phyloP scores from a whole-genome alignment of 1,140 invertebrate species.

The Drosophila sechellia region DNA sequence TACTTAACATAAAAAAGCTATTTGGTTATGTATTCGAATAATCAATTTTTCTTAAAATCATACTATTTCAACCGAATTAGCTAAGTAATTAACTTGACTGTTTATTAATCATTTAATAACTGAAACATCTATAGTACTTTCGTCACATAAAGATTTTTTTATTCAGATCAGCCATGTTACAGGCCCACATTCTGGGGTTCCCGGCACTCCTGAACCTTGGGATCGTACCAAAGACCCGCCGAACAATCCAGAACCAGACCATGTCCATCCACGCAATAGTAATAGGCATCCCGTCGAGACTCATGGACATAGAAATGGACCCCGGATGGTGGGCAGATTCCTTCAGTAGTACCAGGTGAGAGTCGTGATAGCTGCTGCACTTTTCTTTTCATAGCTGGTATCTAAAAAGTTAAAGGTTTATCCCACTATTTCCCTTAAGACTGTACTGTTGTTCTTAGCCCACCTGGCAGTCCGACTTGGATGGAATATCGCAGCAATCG shows the following conservation, averaged over 20 bases:
- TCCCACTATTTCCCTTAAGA: too few species aligned
- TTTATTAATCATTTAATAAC: too few species aligned
- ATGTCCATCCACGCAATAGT: slow-evolving; percentile 66
- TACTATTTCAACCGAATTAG: too few species aligned
- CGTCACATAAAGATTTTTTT: not conserved
- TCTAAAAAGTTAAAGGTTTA: slow-evolving; percentile 21
- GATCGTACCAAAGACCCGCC: slow-evolving; percentile 68
- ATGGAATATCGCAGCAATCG: slow-evolving; percentile 67
- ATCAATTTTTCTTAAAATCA: too few species aligned
- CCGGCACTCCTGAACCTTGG: slow-evolving; percentile 56
- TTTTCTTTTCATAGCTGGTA: slow-evolving; percentile 40
- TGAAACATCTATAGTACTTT: too few species aligned
- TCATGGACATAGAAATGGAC: slow-evolving; percentile 62
- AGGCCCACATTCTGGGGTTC: slow-evolving; percentile 30
- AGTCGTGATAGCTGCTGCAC: slow-evolving; percentile 26
- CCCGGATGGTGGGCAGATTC: slow-evolving; percentile 52
- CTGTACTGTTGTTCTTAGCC: not conserved
- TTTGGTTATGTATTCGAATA: too few species aligned
- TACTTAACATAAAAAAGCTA: too few species aligned
- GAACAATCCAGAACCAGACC: slow-evolving; percentile 70
- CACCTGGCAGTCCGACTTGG: slow-evolving; percentile 59
- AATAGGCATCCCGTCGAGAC: slow-evolving; percentile 57
- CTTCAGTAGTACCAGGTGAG: slow-evolving; percentile 34
- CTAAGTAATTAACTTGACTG: too few species aligned
- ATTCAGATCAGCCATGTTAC: not conserved